phyloP scores from a whole-genome alignment of 2,888 invertebrate species.

The Phaedon cochleariae region DNA sequence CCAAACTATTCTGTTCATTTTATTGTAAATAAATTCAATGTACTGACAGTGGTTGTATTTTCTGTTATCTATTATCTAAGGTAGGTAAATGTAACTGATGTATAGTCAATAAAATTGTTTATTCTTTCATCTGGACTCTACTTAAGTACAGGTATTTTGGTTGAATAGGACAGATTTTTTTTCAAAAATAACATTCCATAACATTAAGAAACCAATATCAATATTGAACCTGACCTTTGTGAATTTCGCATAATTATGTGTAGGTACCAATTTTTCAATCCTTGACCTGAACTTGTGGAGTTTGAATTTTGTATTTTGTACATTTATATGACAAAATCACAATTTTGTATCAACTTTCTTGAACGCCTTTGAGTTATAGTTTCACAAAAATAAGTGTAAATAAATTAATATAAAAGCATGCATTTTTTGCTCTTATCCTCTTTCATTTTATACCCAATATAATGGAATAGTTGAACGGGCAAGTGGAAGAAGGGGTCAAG shows the following conservation, averaged over 20 bases:
- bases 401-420: slow-evolving; percentile 31
- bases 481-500: too few relatives aligned
- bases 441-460: too few relatives aligned
- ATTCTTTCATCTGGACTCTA: too few relatives aligned
- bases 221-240: not conserved
- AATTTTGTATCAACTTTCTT: slow-evolving; percentile 34
- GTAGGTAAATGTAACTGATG: slow-evolving; percentile 28
- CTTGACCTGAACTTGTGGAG: slow-evolving; percentile 21
- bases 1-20: slow-evolving; percentile 21
- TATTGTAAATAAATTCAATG: slow-evolving; percentile 33
- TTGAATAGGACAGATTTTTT: too few relatives aligned
- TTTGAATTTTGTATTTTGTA: slow-evolving; percentile 46
- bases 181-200: not conserved
- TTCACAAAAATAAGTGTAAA: slow-evolving; percentile 39
- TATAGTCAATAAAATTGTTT: slow-evolving; percentile 36
- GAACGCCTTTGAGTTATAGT: slow-evolving; percentile 34
- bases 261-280: not conserved
- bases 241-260: slow-evolving; percentile 1
- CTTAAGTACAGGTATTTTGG: too few relatives aligned
- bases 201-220: not conserved
- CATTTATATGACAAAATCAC: slow-evolving; percentile 46
- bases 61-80: slow-evolving; percentile 17
- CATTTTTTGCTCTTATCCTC: too few relatives aligned
- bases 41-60: slow-evolving; percentile 29
- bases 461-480: too few relatives aligned